Evolutionary conservation across 2,113 vertebrate genomes (phyloP).

Genomic region (Chamaea fasciata): DNA sequence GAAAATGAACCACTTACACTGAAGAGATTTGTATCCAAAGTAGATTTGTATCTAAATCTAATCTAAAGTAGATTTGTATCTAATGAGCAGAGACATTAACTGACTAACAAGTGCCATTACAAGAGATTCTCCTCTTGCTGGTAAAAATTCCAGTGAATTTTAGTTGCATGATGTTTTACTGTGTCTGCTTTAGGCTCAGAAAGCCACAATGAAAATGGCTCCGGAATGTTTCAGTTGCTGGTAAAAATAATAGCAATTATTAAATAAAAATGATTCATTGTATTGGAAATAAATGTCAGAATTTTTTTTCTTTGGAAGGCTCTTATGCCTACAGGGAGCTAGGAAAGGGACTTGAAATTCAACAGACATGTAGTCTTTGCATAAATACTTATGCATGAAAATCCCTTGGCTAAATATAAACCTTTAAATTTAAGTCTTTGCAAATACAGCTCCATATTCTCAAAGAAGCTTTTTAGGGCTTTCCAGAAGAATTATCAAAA

Average conservation of each 20-base stretch:
- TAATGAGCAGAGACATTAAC: not conserved
- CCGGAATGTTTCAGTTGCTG: not conserved
- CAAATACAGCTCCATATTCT: not conserved
- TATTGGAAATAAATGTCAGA: not conserved
- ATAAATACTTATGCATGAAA: slow-evolving; percentile 7
- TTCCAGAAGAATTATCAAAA: slow-evolving; percentile 17
- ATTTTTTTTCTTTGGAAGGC: not conserved
- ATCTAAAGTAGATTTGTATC: not conserved
- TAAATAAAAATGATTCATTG: not conserved
- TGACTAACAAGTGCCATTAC: not conserved
- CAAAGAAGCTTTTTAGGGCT: slow-evolving; percentile 15
- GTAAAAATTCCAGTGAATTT: not conserved
- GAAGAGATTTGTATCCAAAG: not conserved
- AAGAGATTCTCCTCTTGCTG: not conserved
- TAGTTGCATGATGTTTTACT: not conserved
- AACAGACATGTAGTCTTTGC: not conserved
- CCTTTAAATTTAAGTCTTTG: slow-evolving; percentile 17
- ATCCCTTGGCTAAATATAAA: slow-evolving; percentile 17
- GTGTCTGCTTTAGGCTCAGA: not conserved
- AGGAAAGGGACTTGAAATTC: not conserved
- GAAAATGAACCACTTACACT: not conserved
- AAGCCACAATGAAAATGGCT: not conserved
- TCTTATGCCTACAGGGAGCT: not conserved
- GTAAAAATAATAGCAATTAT: not conserved
- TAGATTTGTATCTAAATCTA: not conserved